Conservation (phyloP, 2,797 vertebrate species). For the Micrastur ruficollis region DNA sequence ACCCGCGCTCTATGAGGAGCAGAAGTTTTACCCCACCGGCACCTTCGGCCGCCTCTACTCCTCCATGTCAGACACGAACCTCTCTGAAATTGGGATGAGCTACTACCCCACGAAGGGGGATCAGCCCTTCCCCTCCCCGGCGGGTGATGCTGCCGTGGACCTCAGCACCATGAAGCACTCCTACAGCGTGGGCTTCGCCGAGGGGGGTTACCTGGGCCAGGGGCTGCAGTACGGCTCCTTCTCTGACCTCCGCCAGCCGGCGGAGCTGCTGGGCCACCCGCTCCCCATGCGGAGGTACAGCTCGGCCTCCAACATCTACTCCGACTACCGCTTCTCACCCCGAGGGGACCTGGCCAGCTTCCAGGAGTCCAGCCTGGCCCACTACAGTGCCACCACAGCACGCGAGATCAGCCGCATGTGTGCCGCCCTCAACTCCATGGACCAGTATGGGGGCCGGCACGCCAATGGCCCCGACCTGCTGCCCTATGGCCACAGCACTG, state of each 20-base stretch:
- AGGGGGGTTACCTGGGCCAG: constrained; percentile 86
- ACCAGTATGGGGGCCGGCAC: constrained; percentile 90
- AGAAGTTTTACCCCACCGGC: constrained; percentile 80
- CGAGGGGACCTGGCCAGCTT: constrained; percentile 81
- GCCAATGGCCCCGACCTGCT: constrained; percentile 83
- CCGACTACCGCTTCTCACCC: constrained; percentile 85
- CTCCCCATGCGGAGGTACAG: constrained; percentile 93
- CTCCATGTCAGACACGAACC: constrained; percentile 96
- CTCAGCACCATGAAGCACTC: constrained; percentile 90
- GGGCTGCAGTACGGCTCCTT: constrained; percentile 95
- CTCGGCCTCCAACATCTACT: constrained; percentile 95
- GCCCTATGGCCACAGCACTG: constrained; percentile 76
- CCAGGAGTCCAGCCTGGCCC: constrained; percentile 93
- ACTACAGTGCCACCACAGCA: constrained; percentile 96
- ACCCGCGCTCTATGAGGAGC: constrained; percentile 73
- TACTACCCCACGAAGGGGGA: constrained; percentile 84
- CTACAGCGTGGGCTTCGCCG: constrained; percentile 80
- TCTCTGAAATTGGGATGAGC: constrained; percentile 84
- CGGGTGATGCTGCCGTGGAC: constrained; percentile 85
- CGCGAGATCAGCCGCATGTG: constrained; percentile 98
- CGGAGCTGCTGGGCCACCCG: constrained; percentile 82
- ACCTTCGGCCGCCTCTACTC: constrained; percentile 86
- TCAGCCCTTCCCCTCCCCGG: constrained; percentile 80
- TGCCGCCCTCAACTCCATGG: constrained; percentile 94
- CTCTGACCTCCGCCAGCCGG: constrained; percentile 92